Evolutionary conservation across 2,888 invertebrate species (phyloP), one percentile per base, ranked within the genome.

Genomic region (Eulithis prunata): DNA sequence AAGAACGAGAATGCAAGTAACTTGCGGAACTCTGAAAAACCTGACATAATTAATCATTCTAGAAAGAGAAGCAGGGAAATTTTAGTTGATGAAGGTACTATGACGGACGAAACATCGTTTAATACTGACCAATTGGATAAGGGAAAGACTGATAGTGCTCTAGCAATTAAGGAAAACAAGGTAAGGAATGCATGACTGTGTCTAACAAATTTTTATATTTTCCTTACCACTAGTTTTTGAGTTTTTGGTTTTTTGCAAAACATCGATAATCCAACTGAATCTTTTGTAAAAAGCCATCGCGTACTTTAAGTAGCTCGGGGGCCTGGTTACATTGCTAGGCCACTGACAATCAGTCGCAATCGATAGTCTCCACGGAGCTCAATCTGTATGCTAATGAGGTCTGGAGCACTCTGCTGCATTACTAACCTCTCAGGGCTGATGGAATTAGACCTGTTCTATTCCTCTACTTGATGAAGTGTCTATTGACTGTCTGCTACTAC

Each of bases 351-450:
- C 73, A 73, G 78, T 76, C 73, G 73, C 76, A 78, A 83, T 83
- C 79, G 76, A 80, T 82, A 78, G 81, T 73, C 78, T 78, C 74
- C 72, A 75, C 74, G 75, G 77, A 77, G 78, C 82, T 85, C 88
- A 90, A 90, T 90, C 84, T 90, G 87, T 89, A 91, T 90, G 91
- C 80, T 85, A 90, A 91, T 90, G 84, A 80, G 79, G 64, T 67
- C 67, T 71, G 66, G 53, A 71, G 76, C 76, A 80, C 75, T 78
- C 70, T 71, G 74, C 77, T 74, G 74, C 70, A 68, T 80, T 78
- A 78, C 81, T 80, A 78, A 75, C 70, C 72, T 72, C 72, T 78
- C 69, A 78, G 75, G 71, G 75, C 76, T 73, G 38, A 67, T 58
- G 58, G 59, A 52, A 63, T 64, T 58, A 64, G 57, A 49, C 53